Evolutionary conservation across 1,140 invertebrate species (phyloP).

Genomic region (Microplitis mediator): DNA sequence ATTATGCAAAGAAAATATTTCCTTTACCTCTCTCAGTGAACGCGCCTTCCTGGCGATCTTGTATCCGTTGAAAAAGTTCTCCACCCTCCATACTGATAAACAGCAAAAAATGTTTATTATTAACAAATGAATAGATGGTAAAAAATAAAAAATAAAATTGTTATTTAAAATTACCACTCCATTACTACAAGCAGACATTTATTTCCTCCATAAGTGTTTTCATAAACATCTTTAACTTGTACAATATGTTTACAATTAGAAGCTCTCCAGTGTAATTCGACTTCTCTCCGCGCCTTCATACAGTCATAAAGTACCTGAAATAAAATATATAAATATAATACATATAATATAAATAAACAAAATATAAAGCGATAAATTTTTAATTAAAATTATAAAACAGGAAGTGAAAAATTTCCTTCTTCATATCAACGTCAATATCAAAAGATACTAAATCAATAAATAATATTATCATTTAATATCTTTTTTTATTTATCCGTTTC

Average conservation of each 20-base stretch:
- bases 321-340: neutral
- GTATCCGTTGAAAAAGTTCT: conserved; percentile 95
- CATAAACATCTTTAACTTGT: conserved; percentile 88
- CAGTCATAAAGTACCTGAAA: conserved; percentile 86
- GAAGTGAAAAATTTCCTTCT: too few species aligned
- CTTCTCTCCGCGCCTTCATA: conserved; percentile 90
- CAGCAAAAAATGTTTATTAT: neutral
- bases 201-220: conserved; percentile 89
- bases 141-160: neutral
- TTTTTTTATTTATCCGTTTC: neutral
- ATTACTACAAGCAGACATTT: conserved; percentile 95
- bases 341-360: neutral
- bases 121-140: neutral
- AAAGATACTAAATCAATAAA: too few species aligned
- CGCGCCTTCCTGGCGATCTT: conserved; percentile 88
- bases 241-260: conserved; percentile 92
- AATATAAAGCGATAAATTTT: neutral
- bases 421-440: too few species aligned
- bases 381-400: too few species aligned
- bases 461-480: neutral
- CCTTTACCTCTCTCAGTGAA: conserved; percentile 86
- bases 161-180: conserved; percentile 79
- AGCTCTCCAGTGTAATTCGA: conserved; percentile 93
- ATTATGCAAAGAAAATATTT: neutral
- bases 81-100: conserved; percentile 89